Conservation (phyloP, 2,888 invertebrate species). For the Trypoxylon attenuatum region DNA sequence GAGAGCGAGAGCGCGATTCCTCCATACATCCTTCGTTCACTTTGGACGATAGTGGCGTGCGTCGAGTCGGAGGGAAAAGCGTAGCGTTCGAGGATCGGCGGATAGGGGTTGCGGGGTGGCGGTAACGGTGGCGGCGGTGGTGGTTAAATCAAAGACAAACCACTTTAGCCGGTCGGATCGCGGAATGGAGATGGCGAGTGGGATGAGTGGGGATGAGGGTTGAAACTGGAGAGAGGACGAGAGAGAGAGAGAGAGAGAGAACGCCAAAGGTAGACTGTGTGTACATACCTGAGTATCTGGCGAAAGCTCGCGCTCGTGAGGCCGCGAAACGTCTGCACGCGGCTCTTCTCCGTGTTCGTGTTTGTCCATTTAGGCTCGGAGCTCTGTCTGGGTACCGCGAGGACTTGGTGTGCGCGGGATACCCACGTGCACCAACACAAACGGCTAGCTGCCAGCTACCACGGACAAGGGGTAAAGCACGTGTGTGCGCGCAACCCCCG, state of each 20-base stretch:
- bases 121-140: conserved; percentile 52
- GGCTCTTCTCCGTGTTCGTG: conserved; percentile 46
- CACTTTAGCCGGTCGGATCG: conserved; percentile 70
- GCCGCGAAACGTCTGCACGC: conserved; percentile 58
- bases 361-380: conserved; percentile 39
- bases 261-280: conserved; percentile 50
- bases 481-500: conserved; percentile 58
- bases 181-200: conserved; percentile 34
- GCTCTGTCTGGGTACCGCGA: conserved; percentile 20
- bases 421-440: conserved; percentile 20
- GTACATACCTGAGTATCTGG: conserved; percentile 63
- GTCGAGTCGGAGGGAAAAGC: conserved; percentile 40
- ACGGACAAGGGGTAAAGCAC: conserved; percentile 41
- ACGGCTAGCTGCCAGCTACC: conserved; percentile 22
- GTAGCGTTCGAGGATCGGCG: conserved; percentile 46
- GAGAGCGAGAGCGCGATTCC: conserved; percentile 30
- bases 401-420: conserved; percentile 25
- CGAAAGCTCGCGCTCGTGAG: conserved; percentile 59
- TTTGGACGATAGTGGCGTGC: conserved; percentile 39
- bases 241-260: conserved; percentile 15
- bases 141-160: conserved; percentile 74
- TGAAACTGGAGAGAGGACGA: not conserved
- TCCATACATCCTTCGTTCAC: conserved; percentile 34
- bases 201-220: conserved; percentile 25
- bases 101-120: conserved; percentile 5